Evolutionary conservation across 30 jellyfish, hydroid and myxozoan genomes (phyloP).

Genomic region (Turritopsis dohrnii): DNA sequence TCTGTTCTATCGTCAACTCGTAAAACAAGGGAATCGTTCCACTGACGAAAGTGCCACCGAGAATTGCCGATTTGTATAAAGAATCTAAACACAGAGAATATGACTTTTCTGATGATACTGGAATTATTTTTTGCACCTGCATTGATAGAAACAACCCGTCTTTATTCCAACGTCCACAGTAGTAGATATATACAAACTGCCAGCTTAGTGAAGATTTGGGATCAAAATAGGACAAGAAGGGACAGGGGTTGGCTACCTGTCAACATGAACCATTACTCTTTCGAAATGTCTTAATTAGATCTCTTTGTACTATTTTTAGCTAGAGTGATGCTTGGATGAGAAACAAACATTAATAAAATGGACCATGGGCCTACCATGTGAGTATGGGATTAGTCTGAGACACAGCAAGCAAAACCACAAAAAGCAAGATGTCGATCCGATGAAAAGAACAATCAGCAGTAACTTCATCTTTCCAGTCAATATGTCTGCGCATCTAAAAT

Average conservation of each 20-base stretch:
- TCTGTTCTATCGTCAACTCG: constrained; percentile 38
- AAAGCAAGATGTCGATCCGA: constrained; percentile 40
- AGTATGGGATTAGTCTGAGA: constrained; percentile 15
- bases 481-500: constrained; percentile 38
- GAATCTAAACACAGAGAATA: constrained; percentile 16
- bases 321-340: background rate
- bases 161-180: too few relatives aligned
- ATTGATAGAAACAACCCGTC: too few relatives aligned
- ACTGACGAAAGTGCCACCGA: constrained; percentile 41
- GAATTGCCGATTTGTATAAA: constrained; percentile 36
- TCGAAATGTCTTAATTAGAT: too few relatives aligned
- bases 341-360: background rate
- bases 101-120: background rate
- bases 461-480: constrained; percentile 42
- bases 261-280: too few relatives aligned
- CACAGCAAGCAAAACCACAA: constrained; percentile 37
- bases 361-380: constrained; percentile 16
- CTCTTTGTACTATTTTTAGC: too few relatives aligned
- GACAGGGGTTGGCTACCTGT: too few relatives aligned
- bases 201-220: too few relatives aligned
- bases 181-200: too few relatives aligned
- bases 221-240: too few relatives aligned
- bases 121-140: too few relatives aligned
- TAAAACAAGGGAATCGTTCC: constrained; percentile 43
- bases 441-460: constrained; percentile 25